These are phyloP conservation scores for Lapara coniferarum DNA, from an alignment of 2,888 invertebrate genomes.

Conservation along the genomic window DNA sequence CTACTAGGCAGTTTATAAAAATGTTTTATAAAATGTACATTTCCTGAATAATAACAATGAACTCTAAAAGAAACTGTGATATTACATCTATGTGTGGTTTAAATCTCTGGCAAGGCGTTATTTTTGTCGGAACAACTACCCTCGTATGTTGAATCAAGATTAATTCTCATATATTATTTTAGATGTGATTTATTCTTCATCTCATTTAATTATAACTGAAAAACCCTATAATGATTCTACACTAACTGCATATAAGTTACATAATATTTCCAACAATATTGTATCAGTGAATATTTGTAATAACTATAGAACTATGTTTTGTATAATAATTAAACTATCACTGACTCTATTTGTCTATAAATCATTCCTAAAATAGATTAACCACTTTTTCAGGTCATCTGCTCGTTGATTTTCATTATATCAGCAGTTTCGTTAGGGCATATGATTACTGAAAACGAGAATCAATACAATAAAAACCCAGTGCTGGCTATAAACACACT, in stretches of 20 bases:
- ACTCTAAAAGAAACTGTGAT: conserved; percentile 32
- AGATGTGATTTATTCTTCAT: too few species aligned
- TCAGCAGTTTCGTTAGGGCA: background rate
- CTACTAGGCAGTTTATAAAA: background rate
- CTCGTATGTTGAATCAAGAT: conserved; percentile 42
- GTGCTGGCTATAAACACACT: conserved; percentile 49
- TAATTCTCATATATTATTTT: too few species aligned
- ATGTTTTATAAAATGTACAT: background rate
- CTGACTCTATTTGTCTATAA: too few species aligned
- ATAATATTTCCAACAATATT: too few species aligned
- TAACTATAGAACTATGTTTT: too few species aligned
- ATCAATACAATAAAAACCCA: conserved; percentile 42
- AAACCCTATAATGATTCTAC: too few species aligned
- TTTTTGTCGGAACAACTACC: conserved; percentile 43
- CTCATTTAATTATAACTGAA: too few species aligned
- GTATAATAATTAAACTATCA: too few species aligned
- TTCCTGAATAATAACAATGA: background rate
- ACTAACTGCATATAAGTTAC: too few species aligned
- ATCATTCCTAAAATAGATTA: too few species aligned
- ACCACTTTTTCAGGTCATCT: conserved; percentile 13
- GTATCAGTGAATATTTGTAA: too few species aligned
- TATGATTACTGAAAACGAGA: background rate
- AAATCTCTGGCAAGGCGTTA: conserved; percentile 41
- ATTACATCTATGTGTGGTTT: conserved; percentile 42
- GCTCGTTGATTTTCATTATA: background rate